phyloP scores from a whole-genome alignment of 2,797 vertebrate genomes.

The Serranus cabrilla region DNA sequence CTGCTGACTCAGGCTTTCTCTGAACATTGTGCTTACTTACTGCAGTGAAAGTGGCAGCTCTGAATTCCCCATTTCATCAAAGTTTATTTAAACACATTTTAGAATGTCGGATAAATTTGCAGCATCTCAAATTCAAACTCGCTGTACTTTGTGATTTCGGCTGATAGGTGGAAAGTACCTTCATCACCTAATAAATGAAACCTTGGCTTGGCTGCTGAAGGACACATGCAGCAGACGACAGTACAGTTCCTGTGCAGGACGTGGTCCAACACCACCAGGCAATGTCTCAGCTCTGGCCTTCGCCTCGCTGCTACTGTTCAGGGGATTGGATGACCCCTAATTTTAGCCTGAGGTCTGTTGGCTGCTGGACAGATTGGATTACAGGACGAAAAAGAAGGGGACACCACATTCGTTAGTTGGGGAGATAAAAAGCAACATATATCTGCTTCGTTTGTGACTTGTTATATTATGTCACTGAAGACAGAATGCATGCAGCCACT shows the following conservation, averaged over 20 bases:
- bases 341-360: constrained; percentile 64
- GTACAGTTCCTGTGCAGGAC: constrained; percentile 21
- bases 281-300: constrained; percentile 17
- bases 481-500: not conserved
- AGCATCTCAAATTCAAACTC: not conserved
- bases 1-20: constrained; percentile 14
- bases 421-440: constrained; percentile 16
- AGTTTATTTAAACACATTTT: constrained; percentile 1
- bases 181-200: constrained; percentile 26
- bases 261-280: constrained; percentile 15
- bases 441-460: constrained; percentile 5
- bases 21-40: not conserved
- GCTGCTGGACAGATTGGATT: constrained; percentile 59
- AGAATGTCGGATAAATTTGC: not conserved
- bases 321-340: constrained; percentile 75
- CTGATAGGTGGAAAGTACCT: constrained; percentile 33
- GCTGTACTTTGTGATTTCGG: not conserved
- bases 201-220: constrained; percentile 9
- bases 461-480: not conserved
- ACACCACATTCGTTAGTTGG: not conserved
- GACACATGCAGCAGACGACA: constrained; percentile 18
- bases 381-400: constrained; percentile 42
- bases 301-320: constrained; percentile 24
- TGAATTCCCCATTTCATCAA: not conserved
- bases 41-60: constrained; percentile 7